These are phyloP conservation scores for Pogonognathellus flavescens DNA, from an alignment of 1,140 invertebrate genomes.

Conservation along the genomic window DNA sequence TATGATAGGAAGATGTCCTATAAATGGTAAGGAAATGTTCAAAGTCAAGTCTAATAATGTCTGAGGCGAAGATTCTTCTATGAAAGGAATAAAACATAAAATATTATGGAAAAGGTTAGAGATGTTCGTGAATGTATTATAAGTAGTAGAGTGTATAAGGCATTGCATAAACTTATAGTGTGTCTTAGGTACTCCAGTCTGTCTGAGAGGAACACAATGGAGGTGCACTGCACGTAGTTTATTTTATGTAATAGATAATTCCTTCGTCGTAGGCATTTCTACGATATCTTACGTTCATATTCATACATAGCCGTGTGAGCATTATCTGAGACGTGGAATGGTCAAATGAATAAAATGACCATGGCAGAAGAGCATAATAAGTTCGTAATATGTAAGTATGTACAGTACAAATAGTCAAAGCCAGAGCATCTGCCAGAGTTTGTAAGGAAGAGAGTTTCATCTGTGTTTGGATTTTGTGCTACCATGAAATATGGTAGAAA, in stretches of 20 bases:
- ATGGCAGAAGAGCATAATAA: neutral
- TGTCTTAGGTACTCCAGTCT: neutral
- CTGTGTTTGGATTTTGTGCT: constrained; percentile 33
- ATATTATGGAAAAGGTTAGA: too few species aligned
- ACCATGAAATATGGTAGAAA: constrained; percentile 62
- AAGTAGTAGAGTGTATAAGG: too few species aligned
- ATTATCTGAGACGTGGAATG: neutral
- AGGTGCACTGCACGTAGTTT: constrained; percentile 3
- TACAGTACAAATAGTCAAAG: too few species aligned
- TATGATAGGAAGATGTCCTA: too few species aligned
- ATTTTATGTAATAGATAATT: constrained; percentile 2
- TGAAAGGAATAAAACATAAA: too few species aligned
- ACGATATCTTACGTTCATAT: neutral
- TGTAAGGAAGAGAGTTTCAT: constrained; percentile 25
- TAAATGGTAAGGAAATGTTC: too few species aligned
- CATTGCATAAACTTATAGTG: neutral
- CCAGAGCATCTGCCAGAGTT: neutral
- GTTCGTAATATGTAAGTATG: too few species aligned
- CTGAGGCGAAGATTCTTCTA: too few species aligned
- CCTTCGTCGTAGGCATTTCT: neutral
- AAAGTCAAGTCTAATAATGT: too few species aligned
- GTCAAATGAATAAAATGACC: constrained; percentile 12
- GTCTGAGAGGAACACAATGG: neutral
- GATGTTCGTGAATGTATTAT: too few species aligned
- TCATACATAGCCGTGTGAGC: neutral